Conservation (phyloP, 2,888 invertebrate genomes). For the Drosophila imparisetae region DNA sequence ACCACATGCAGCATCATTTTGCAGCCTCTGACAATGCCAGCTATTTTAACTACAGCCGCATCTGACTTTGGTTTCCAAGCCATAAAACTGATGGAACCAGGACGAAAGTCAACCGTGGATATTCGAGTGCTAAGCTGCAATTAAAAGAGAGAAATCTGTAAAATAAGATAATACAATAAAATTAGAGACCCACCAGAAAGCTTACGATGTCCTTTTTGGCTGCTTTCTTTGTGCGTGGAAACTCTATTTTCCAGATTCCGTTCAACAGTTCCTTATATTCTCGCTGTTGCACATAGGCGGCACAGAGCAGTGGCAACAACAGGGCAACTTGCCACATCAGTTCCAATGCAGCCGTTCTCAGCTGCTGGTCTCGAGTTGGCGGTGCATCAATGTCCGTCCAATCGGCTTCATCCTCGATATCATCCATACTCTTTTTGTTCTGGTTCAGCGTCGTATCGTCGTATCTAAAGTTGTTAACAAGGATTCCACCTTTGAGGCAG, state of each 20-base stretch:
- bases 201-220: conserved; percentile 29
- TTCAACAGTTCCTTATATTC: conserved; percentile 17
- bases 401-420: conserved; percentile 44
- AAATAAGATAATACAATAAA: neutral
- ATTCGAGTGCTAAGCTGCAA: conserved; percentile 37
- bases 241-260: conserved; percentile 31
- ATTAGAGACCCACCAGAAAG: conserved; percentile 39
- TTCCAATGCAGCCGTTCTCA: neutral
- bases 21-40: conserved; percentile 10
- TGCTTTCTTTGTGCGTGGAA: neutral
- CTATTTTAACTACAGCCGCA: neutral
- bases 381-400: conserved; percentile 30
- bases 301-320: conserved; percentile 40
- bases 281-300: conserved; percentile 46
- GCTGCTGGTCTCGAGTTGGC: neutral
- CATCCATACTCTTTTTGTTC: conserved; percentile 12
- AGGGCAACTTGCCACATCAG: conserved; percentile 40
- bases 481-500: conserved; percentile 12
- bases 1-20: conserved; percentile 40
- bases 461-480: conserved; percentile 20
- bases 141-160: neutral
- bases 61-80: conserved; percentile 6
- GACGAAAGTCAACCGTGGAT: conserved; percentile 23
- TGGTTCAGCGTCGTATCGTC: conserved; percentile 22
- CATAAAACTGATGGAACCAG: conserved; percentile 37